A percentile compares a stretch with the other conserved stretches of the same genome.
Conservation (phyloP, 30 jellyfish, hydroid and myxozoan species). For the Morbakka virulenta region DNA sequence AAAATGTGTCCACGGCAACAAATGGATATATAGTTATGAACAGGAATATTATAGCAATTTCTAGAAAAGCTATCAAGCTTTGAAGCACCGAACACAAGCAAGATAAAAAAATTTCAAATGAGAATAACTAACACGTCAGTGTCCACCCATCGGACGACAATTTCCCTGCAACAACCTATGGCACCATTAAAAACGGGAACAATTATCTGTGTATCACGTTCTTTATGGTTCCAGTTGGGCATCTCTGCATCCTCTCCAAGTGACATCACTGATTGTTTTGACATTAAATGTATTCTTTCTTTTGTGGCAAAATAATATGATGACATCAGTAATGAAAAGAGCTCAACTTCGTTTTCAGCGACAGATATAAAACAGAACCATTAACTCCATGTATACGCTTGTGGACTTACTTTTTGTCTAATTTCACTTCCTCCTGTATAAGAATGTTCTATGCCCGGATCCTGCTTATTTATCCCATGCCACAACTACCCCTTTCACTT, state of each 20-base stretch:
- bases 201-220: conserved; percentile 38
- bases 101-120: conserved; percentile 1
- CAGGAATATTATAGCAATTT: conserved; percentile 1
- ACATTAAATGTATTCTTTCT: conserved; percentile 20
- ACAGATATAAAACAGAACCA: conserved; percentile 17
- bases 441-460: conserved; percentile 20
- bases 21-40: background rate
- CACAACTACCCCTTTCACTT: conserved; percentile 9
- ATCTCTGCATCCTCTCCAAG: conserved; percentile 34
- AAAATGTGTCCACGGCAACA: background rate
- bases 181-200: conserved; percentile 19
- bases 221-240: conserved; percentile 49
- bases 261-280: conserved; percentile 36
- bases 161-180: background rate
- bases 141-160: conserved; percentile 38
- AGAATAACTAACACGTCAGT: conserved; percentile 42
- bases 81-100: conserved; percentile 35
- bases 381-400: background rate
- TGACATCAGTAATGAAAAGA: conserved; percentile 7
- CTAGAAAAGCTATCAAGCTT: conserved; percentile 32
- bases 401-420: conserved; percentile 21
- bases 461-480: conserved; percentile 15
- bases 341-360: conserved; percentile 19
- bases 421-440: conserved; percentile 22
- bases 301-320: conserved; percentile 8